A percentile compares a stretch with the other conserved stretches of the same genome.
Conservation (phyloP, 1,140 invertebrate genomes). For the Drosophila pruinosa region DNA sequence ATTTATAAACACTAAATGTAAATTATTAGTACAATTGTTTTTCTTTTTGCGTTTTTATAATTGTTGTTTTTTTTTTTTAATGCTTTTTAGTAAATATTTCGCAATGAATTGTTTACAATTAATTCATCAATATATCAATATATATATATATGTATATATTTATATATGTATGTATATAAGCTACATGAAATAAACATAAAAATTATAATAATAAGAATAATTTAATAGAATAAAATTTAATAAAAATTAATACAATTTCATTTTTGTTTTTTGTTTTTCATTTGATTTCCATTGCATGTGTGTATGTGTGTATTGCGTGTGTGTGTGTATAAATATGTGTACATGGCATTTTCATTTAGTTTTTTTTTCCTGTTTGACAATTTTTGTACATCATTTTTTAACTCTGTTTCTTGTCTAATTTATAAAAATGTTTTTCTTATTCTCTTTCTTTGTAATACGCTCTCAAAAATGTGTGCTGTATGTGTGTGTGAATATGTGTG, state of each 20-base stretch:
- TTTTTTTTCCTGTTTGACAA: background rate
- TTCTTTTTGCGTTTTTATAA: conserved; percentile 32
- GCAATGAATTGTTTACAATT: conserved; percentile 58
- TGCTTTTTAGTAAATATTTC: conserved; percentile 33
- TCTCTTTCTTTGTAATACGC: conserved; percentile 13
- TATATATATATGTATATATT: conserved; percentile 31
- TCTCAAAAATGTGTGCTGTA: conserved; percentile 35
- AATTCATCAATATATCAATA: conserved; percentile 60
- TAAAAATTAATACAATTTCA: conserved; percentile 79
- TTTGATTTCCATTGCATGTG: conserved; percentile 32
- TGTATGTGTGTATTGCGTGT: conserved; percentile 36
- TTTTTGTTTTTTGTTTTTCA: conserved; percentile 35
- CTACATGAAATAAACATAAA: conserved; percentile 75
- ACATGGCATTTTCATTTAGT: conserved; percentile 63
- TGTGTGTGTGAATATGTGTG: conserved; percentile 31
- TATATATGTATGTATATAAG: conserved; percentile 37
- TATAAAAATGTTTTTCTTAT: conserved; percentile 23
- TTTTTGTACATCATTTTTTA: conserved; percentile 12
- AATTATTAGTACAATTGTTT: conserved; percentile 70
- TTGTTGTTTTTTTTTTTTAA: conserved; percentile 30
- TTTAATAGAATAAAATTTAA: conserved; percentile 76
- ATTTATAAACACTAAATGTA: conserved; percentile 57
- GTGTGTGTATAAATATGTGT: conserved; percentile 67
- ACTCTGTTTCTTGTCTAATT: conserved; percentile 48
- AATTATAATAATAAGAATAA: conserved; percentile 80